Evolutionary conservation across 2,113 vertebrate genomes (phyloP).

Genomic region (Sinocyclocheilus anshuiensis): DNA sequence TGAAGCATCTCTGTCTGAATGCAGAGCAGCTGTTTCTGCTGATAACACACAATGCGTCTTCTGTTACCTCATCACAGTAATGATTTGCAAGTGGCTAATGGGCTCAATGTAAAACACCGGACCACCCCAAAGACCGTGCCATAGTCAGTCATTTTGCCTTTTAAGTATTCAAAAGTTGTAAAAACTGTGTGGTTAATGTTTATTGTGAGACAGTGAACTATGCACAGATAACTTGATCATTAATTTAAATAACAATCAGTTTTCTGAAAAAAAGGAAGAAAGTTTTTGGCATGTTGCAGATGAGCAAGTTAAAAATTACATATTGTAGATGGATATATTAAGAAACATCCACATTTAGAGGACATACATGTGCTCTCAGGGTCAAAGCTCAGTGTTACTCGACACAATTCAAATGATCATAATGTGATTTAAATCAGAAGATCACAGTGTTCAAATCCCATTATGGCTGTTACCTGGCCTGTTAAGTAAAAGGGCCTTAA

Average conservation of each 20-base stretch:
- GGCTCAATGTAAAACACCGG: neutral
- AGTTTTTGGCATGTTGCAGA: neutral
- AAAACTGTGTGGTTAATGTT: neutral
- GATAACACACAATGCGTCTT: conserved; percentile 36
- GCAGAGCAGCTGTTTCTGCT: conserved; percentile 35
- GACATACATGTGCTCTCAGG: neutral
- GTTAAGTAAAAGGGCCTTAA: neutral
- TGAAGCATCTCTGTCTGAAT: conserved; percentile 48
- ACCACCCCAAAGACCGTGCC: neutral
- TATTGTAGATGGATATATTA: neutral
- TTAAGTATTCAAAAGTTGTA: neutral
- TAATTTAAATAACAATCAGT: neutral
- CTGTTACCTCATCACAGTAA: conserved; percentile 26
- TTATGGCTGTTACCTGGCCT: conserved; percentile 18
- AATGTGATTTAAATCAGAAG: neutral
- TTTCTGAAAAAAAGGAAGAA: neutral
- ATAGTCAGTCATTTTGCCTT: neutral
- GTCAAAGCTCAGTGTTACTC: neutral
- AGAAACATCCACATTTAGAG: neutral
- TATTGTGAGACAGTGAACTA: neutral
- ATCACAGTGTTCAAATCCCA: neutral
- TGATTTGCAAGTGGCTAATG: conserved; percentile 16
- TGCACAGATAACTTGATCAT: neutral
- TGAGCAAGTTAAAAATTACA: neutral
- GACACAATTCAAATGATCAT: neutral